These are phyloP conservation scores for Netelia virgata DNA, from an alignment of 2,888 invertebrate species.

Conservation along the genomic window DNA sequence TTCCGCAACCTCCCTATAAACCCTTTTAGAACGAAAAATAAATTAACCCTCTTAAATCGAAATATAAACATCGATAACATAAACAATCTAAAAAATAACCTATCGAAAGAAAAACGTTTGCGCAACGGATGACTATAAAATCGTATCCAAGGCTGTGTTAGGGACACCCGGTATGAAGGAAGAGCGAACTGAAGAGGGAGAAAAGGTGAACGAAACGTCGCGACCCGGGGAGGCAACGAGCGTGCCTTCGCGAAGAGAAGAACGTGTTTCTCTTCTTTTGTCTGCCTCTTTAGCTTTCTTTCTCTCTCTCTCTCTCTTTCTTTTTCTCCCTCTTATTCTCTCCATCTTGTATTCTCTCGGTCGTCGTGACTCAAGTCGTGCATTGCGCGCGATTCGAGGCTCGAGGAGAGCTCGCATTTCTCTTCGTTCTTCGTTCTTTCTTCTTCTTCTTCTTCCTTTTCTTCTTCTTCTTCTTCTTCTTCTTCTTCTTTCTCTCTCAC, in stretches of 20 bases:
- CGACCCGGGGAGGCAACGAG: constrained; percentile 56
- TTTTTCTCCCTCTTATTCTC: constrained; percentile 5
- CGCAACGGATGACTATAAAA: not conserved
- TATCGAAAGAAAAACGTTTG: not conserved
- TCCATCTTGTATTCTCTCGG: constrained; percentile 29
- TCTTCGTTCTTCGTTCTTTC: constrained; percentile 14
- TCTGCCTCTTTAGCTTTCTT: constrained; percentile 47
- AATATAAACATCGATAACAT: too few species aligned
- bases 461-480: not conserved
- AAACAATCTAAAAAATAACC: not conserved
- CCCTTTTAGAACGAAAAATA: too few species aligned
- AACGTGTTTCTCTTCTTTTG: constrained; percentile 67
- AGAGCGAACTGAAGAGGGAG: constrained; percentile 47
- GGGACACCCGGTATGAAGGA: constrained; percentile 53
- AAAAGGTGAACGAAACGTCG: constrained; percentile 74
- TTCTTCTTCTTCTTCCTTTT: too few species aligned
- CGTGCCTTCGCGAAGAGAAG: constrained; percentile 50
- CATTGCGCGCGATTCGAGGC: constrained; percentile 50
- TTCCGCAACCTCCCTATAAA: too few species aligned
- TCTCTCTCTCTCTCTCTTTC: constrained; percentile 23
- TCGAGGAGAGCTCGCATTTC: constrained; percentile 35
- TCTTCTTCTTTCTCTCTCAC: constrained; percentile 6
- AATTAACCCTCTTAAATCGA: too few species aligned
- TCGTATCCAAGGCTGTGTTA: not conserved
- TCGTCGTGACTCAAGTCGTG: constrained; percentile 60